Base-by-base conservation (phyloP, 1,140 invertebrate genomes). In the Pantala flavescens region DNA sequence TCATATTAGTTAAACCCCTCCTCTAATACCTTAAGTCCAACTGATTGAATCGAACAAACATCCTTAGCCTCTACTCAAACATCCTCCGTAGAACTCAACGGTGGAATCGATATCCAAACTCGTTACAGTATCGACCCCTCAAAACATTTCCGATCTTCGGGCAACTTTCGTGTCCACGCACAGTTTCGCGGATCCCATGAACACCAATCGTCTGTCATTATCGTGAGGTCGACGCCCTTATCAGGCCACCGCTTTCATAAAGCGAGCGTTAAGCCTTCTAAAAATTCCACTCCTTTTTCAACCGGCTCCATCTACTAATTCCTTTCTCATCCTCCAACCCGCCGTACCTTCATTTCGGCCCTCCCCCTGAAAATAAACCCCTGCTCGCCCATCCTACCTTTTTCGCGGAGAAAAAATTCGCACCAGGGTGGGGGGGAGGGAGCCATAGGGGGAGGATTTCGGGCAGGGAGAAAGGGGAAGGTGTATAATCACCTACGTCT, bases 241-340 rank as follows among this genome's bases (percentile, higher is more conserved):
- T 63, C 49, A 63, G 16, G n/a, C 16, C 49, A 21, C 49, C n/a
- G 49, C 49, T 63, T 63, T 63, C 14, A 63, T 63, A 63, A 63
- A 63, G 49, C 49, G 49, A 12, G n/a, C 49, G 49, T 63, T 63
- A 63, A 63, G n/a, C 49, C 49, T 63, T 12, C 49, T 63, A 63
- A 63, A 63, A 63, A 63, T 63, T 63, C 49, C 49, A 63, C 49
- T 63, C 49, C 49, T 19, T 63, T 21, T 21, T 63, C 49, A 63
- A 63, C 49, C 49, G 49, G 49, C 49, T 63, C 49, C 49, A 63
- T 63, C 49, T 63, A 63, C 49, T 21, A 63, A 63, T 63, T 21
- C 49, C 28, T 63, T 12, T 19, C 49, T 21, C 49, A 16, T 19
- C 49, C 49, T 63, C n/a, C 43, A 49, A 9, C 16, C 49, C 12